Evolutionary conservation across 2,113 vertebrate species (phyloP).

Genomic region (Paramisgurnus dabryanus): DNA sequence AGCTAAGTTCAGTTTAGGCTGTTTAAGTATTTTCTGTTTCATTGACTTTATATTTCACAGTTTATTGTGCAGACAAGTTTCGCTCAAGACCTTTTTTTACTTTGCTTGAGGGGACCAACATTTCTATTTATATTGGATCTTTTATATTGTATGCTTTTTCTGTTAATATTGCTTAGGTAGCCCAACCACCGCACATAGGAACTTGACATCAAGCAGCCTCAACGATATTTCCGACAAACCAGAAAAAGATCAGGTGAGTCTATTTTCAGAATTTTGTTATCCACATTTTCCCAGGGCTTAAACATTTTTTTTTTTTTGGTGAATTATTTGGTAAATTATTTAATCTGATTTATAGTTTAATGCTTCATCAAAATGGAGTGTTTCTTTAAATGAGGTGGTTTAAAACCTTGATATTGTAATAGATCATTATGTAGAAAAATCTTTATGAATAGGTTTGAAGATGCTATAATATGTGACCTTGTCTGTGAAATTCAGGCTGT

Average conservation of each 20-base stretch:
- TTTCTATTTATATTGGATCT: slow-evolving; percentile 51
- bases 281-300: not conserved
- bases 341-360: no score
- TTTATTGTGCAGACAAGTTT: not conserved
- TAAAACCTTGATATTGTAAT: no score
- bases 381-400: no score
- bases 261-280: not conserved
- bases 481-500: no score
- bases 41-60: not conserved
- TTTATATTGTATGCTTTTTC: slow-evolving; percentile 9
- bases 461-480: no score
- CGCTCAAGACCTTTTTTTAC: slow-evolving; percentile 16
- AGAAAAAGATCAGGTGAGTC: slow-evolving; percentile 93
- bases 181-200: slow-evolving; percentile 84
- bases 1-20: not conserved
- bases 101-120: slow-evolving; percentile 54
- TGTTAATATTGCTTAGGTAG: slow-evolving; percentile 78
- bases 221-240: slow-evolving; percentile 98
- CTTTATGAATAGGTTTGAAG: no score
- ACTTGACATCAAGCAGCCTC: slow-evolving; percentile 89
- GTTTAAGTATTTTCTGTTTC: not conserved
- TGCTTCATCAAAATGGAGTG: no score
- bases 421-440: no score
- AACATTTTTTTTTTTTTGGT: no score
- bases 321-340: no score